Percentiles rank a stretch among this genome's conserved stretches.
phyloP scores from a whole-genome alignment of 2,888 invertebrate species.

The Amitus sp. region DNA sequence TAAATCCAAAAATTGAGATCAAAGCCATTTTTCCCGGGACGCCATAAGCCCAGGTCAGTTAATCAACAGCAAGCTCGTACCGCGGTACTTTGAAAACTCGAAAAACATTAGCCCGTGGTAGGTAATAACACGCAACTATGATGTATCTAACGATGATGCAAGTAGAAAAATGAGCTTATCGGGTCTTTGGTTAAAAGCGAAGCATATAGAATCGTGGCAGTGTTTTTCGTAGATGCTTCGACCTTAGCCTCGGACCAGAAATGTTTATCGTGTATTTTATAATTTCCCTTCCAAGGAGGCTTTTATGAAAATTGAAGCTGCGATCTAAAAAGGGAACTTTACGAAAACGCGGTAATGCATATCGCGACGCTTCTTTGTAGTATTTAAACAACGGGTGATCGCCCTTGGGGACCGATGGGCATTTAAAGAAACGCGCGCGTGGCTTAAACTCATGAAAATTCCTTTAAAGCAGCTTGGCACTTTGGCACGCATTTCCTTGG shows the following conservation, averaged over 20 bases:
- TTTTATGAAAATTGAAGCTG: neutral
- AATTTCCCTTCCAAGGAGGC: too few relatives aligned
- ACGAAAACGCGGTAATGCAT: neutral
- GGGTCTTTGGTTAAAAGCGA: constrained; percentile 63
- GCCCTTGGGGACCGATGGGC: too few relatives aligned
- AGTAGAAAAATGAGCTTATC: constrained; percentile 65
- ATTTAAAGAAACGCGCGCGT: constrained; percentile 7
- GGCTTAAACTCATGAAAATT: constrained; percentile 43
- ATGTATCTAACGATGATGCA: constrained; percentile 57
- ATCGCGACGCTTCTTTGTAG: too few relatives aligned
- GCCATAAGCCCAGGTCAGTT: too few relatives aligned
- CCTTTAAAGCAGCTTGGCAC: constrained; percentile 55
- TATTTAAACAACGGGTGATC: too few relatives aligned
- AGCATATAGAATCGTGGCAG: constrained; percentile 63
- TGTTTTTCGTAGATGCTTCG: constrained; percentile 62
- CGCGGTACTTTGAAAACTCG: too few relatives aligned
- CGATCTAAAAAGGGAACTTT: neutral
- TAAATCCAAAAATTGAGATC: too few relatives aligned
- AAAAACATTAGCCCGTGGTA: too few relatives aligned
- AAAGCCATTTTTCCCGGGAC: too few relatives aligned
- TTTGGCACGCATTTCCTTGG: constrained; percentile 54
- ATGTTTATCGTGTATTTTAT: constrained; percentile 45
- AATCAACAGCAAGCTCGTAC: too few relatives aligned
- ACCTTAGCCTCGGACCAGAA: constrained; percentile 60
- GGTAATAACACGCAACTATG: constrained; percentile 24